phyloP scores from a whole-genome alignment of 2,797 vertebrate genomes.

The Amphiprion clarkii region DNA sequence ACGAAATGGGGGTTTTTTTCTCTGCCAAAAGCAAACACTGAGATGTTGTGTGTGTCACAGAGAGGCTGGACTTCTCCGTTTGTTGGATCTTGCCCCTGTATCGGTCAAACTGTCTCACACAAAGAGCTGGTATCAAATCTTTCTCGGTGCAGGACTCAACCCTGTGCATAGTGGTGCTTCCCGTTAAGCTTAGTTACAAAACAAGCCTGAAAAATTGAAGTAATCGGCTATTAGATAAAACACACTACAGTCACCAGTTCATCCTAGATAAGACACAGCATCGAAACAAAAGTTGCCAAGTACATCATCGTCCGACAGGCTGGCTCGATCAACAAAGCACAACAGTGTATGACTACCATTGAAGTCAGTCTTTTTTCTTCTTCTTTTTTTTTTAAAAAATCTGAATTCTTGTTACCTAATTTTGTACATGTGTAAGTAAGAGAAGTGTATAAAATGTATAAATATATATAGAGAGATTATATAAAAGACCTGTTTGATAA shows the following conservation, averaged over 20 bases:
- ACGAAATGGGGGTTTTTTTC: slow-evolving; percentile 63
- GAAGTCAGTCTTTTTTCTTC: slow-evolving; percentile 63
- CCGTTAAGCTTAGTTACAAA: slow-evolving; percentile 15
- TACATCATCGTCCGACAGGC: slow-evolving; percentile 65
- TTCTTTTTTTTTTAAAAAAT: slow-evolving; percentile 31
- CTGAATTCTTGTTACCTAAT: slow-evolving; percentile 71
- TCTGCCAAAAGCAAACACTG: slow-evolving; percentile 80
- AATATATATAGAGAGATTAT: slow-evolving; percentile 85
- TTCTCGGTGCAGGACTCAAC: slow-evolving; percentile 19
- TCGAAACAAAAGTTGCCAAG: slow-evolving; percentile 71
- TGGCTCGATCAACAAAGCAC: slow-evolving; percentile 71
- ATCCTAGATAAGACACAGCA: slow-evolving; percentile 62
- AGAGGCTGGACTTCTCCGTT: slow-evolving; percentile 75
- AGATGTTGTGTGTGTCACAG: slow-evolving; percentile 58
- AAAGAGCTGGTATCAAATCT: slow-evolving; percentile 52
- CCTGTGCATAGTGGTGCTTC: slow-evolving; percentile 47
- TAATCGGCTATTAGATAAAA: slow-evolving; percentile 20
- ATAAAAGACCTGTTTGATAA: slow-evolving; percentile 85
- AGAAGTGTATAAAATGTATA: slow-evolving; percentile 84
- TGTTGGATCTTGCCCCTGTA: slow-evolving; percentile 57
- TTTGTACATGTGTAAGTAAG: slow-evolving; percentile 88
- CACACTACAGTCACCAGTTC: slow-evolving; percentile 18
- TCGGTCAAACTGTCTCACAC: slow-evolving; percentile 60
- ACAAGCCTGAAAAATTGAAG: slow-evolving; percentile 16
- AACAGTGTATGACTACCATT: slow-evolving; percentile 74